Conservation (phyloP, 1,140 invertebrate species). For the Hycleus phaleratus region DNA sequence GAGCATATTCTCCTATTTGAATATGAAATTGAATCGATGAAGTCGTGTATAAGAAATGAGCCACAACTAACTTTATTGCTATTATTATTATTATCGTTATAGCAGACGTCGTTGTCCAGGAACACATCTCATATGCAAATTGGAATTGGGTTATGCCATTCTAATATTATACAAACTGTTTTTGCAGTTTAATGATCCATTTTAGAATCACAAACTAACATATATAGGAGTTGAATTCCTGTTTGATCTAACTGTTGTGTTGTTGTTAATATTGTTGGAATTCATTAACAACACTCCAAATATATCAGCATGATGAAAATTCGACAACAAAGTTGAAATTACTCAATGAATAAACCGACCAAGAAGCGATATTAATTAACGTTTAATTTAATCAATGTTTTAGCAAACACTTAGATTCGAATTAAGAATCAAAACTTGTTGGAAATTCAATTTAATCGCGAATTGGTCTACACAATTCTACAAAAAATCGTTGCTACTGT, state of each 20-base stretch:
- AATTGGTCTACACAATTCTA: too few relatives aligned
- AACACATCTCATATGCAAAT: constrained; percentile 9
- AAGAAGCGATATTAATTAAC: too few relatives aligned
- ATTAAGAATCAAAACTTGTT: too few relatives aligned
- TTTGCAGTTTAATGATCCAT: constrained; percentile 8
- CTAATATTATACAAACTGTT: constrained; percentile 9
- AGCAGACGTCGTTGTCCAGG: neutral
- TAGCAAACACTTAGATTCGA: too few relatives aligned
- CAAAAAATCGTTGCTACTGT: too few relatives aligned
- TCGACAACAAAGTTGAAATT: too few relatives aligned
- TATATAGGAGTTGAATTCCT: neutral
- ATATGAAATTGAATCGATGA: neutral
- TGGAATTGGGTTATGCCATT: constrained; percentile 4
- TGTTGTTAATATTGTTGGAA: too few relatives aligned
- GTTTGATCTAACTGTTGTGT: constrained; percentile 3
- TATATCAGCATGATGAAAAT: too few relatives aligned
- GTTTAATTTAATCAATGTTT: too few relatives aligned
- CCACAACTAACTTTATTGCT: constrained; percentile 1
- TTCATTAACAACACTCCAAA: too few relatives aligned
- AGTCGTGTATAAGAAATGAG: neutral
- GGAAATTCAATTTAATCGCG: too few relatives aligned
- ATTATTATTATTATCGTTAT: neutral
- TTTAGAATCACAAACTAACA: constrained; percentile 9
- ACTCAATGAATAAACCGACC: too few relatives aligned
- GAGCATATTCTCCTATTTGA: neutral